Evolutionary conservation across 2,888 invertebrate species (phyloP).

Genomic region (Diploptera punctata): DNA sequence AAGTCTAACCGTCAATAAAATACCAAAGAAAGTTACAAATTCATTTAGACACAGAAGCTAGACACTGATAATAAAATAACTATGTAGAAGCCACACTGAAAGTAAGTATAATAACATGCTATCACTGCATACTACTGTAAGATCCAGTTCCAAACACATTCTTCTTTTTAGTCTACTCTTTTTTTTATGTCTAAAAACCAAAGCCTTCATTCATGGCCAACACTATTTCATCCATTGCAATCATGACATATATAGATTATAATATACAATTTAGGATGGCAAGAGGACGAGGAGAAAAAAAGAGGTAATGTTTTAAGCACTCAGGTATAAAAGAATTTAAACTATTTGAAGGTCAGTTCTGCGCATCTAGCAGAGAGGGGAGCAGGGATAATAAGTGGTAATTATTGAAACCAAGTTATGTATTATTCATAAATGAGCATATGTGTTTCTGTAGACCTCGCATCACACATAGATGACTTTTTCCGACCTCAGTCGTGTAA

Average conservation of each 20-base stretch:
- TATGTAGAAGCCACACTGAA: background rate
- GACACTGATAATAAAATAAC: background rate
- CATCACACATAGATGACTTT: too few relatives aligned
- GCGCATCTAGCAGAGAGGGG: background rate
- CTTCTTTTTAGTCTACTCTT: background rate
- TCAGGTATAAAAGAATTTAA: slow-evolving; percentile 28
- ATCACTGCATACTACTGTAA: background rate
- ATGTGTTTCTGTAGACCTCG: background rate
- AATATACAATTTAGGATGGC: background rate
- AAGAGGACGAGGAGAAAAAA: background rate
- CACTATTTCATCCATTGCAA: background rate
- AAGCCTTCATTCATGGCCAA: slow-evolving; percentile 14
- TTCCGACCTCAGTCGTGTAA: too few relatives aligned
- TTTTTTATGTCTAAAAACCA: background rate
- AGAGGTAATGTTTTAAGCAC: background rate
- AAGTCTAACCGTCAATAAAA: too few relatives aligned
- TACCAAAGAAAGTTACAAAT: background rate
- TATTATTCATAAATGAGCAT: slow-evolving; percentile 25
- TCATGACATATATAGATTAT: slow-evolving; percentile 18
- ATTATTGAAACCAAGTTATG: slow-evolving; percentile 24
- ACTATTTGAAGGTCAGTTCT: slow-evolving; percentile 31
- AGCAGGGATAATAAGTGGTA: slow-evolving; percentile 22
- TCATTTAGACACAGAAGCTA: background rate
- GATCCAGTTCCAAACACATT: background rate
- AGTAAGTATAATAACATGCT: background rate